Evolutionary conservation across 2,113 vertebrate genomes (phyloP).

Genomic region (Monarcha castaneiventris): DNA sequence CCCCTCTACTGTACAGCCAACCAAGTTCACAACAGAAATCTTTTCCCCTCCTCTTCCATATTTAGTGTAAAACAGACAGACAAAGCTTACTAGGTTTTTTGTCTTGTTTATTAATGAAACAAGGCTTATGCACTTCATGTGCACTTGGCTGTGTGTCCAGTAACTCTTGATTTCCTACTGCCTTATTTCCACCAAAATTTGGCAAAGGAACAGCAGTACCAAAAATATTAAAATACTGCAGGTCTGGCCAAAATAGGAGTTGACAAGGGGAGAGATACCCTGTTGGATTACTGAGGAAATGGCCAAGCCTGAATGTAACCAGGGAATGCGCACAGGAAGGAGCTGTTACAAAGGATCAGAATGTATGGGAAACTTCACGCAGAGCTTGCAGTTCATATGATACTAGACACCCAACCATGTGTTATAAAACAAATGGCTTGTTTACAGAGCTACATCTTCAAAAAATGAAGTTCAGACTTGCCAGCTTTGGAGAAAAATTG

Average conservation of each 20-base stretch:
- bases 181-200: not conserved
- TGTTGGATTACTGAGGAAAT: not conserved
- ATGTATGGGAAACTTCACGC: not conserved
- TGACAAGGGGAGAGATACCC: not conserved
- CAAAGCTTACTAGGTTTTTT: not conserved
- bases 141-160: fast-evolving
- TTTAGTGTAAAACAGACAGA: not conserved
- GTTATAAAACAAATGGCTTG: not conserved
- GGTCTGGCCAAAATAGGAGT: not conserved
- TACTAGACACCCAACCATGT: not conserved
- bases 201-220: not conserved
- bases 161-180: not conserved
- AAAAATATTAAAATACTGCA: not conserved
- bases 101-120: not conserved
- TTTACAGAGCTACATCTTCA: not conserved
- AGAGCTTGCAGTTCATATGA: not conserved
- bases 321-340: not conserved
- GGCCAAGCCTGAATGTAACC: not conserved
- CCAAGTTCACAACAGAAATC: not conserved
- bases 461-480: not conserved
- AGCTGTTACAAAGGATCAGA: not conserved
- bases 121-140: not conserved
- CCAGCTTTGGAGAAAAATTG: not conserved
- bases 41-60: not conserved
- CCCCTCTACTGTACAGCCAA: not conserved